Evolutionary conservation across 2,888 invertebrate species (phyloP).

Genomic region (Pachydiplax longipennis): DNA sequence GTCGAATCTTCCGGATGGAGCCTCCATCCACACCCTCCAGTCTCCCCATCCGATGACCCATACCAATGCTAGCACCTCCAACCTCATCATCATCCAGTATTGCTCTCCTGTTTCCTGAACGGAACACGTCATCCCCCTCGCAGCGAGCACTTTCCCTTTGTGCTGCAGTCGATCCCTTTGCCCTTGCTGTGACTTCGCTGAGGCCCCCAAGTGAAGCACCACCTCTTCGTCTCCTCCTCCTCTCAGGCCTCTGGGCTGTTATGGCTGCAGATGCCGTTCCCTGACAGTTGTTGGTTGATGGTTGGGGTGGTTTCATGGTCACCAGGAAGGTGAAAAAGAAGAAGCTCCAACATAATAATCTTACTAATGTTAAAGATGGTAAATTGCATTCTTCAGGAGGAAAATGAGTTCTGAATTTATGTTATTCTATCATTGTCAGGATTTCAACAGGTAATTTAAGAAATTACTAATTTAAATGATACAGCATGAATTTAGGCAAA

Average conservation of each 20-base stretch:
- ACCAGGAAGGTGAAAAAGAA: not conserved
- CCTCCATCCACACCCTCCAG: constrained; percentile 24
- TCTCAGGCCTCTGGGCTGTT: constrained; percentile 27
- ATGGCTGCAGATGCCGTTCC: constrained; percentile 16
- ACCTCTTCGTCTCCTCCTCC: constrained; percentile 20
- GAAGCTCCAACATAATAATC: constrained; percentile 27
- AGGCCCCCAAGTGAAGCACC: constrained; percentile 2
- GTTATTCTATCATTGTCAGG: too few species aligned
- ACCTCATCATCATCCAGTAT: not conserved
- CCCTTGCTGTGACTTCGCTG: not conserved
- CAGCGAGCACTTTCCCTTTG: constrained; percentile 24
- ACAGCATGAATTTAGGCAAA: too few species aligned
- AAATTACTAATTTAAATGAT: too few species aligned
- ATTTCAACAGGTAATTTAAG: too few species aligned
- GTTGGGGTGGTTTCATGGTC: not conserved
- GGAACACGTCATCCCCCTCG: constrained; percentile 33
- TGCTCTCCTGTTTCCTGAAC: not conserved
- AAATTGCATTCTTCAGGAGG: not conserved
- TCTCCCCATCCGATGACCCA: not conserved
- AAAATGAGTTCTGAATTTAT: too few species aligned
- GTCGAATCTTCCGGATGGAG: constrained; percentile 17
- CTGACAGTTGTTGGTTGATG: constrained; percentile 17
- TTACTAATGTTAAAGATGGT: not conserved
- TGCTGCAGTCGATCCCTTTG: not conserved
- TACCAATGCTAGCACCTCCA: constrained; percentile 25